Evolutionary conservation across 37 sponge, comb jelly and placozoan species (phyloP).

Genomic region (Axinella damicornis): DNA sequence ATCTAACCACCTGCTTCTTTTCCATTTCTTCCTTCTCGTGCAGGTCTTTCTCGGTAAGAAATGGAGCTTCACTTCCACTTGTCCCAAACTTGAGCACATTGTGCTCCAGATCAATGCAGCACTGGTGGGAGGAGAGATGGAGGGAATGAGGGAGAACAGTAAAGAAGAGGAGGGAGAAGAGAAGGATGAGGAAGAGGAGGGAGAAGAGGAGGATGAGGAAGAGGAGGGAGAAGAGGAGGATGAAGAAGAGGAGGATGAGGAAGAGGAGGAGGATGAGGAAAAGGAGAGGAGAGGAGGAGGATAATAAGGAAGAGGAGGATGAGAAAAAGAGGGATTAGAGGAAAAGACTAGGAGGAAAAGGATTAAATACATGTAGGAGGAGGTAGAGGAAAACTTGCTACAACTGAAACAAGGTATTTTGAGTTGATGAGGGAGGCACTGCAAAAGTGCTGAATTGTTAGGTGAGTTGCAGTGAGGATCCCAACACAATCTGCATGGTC

Average conservation of each 20-base stretch:
- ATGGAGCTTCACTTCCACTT: slow-evolving; percentile 75
- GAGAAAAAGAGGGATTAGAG: neutral
- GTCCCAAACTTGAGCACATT: slow-evolving; percentile 84
- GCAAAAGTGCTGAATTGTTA: too few species aligned
- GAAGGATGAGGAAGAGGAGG: neutral
- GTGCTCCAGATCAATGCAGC: slow-evolving; percentile 90
- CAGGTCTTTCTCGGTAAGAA: slow-evolving; percentile 85
- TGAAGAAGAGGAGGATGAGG: too few species aligned
- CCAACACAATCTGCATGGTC: too few species aligned
- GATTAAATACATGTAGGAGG: neutral
- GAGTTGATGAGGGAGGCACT: too few species aligned
- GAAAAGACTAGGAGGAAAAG: neutral
- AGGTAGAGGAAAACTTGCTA: too few species aligned
- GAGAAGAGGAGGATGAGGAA: neutral
- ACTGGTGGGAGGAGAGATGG: slow-evolving; percentile 51
- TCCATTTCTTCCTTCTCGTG: slow-evolving; percentile 43
- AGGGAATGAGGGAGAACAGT: neutral
- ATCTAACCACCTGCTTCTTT: slow-evolving; percentile 14
- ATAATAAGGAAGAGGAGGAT: neutral
- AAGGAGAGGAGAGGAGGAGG: neutral
- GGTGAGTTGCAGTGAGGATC: too few species aligned
- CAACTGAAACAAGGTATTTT: too few species aligned
- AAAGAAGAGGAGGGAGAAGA: neutral
- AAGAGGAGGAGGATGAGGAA: neutral
- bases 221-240: neutral